Evolutionary conservation across 2,888 invertebrate genomes (phyloP).

Genomic region (Lepeophtheirus nordmannii): DNA sequence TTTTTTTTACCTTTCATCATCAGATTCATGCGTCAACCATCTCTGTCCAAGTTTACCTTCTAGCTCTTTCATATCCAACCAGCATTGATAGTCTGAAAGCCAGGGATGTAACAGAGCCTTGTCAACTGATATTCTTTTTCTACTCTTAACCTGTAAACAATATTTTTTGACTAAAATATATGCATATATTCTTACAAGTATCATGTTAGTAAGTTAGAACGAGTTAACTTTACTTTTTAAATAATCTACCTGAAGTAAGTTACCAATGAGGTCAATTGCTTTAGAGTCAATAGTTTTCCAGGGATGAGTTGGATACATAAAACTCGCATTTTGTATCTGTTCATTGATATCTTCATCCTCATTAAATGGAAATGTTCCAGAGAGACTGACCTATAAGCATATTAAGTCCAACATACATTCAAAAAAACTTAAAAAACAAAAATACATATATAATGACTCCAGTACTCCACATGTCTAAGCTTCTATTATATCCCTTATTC

Average conservation of each 20-base stretch:
- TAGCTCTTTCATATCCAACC: constrained; percentile 77
- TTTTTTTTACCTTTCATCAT: constrained; percentile 64
- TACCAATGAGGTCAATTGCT: constrained; percentile 96
- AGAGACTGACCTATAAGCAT: constrained; percentile 46
- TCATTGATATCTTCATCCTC: constrained; percentile 99
- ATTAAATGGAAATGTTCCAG: constrained; percentile 98
- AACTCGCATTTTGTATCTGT: constrained; percentile 98
- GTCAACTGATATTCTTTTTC: constrained; percentile 87
- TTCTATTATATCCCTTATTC: constrained; percentile 96
- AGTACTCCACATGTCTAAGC: constrained; percentile 99
- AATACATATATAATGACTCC: constrained; percentile 94
- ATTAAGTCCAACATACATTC: constrained; percentile 13
- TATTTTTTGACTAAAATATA: constrained; percentile 10
- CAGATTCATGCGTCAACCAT: constrained; percentile 78
- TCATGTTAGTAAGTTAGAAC: constrained; percentile 31
- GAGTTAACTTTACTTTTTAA: neutral
- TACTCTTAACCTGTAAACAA: constrained; percentile 49
- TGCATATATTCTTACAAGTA: neutral
- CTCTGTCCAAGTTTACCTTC: constrained; percentile 61
- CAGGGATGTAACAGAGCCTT: constrained; percentile 87
- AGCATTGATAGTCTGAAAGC: constrained; percentile 89
- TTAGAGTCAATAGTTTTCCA: constrained; percentile 91
- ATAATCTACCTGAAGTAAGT: constrained; percentile 64
- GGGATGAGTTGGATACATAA: constrained; percentile 96
- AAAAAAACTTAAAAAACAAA: constrained; percentile 29